Percentiles rank a stretch among this genome's conserved stretches.
These are phyloP conservation scores for Toxostoma redivivum DNA, from an alignment of 2,113 vertebrate genomes.

Conservation along the genomic window DNA sequence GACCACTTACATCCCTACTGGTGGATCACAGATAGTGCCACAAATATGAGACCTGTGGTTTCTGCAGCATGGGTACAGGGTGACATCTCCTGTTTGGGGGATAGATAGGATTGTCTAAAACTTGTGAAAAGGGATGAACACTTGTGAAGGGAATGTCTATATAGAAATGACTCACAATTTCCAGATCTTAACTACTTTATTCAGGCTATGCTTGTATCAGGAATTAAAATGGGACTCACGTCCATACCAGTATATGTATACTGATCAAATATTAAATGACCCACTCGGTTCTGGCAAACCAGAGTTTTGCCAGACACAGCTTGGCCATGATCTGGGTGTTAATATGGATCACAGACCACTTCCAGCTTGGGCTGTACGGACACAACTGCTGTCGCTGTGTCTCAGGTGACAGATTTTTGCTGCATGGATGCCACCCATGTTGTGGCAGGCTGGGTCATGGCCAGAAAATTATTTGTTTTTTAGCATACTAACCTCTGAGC, in stretches of 20 bases:
- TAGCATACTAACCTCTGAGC: not conserved
- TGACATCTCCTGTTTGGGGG: not conserved
- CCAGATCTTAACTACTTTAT: not conserved
- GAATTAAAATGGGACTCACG: not conserved
- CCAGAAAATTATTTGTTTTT: not conserved
- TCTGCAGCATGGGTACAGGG: not conserved
- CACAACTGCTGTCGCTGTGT: rapidly evolving
- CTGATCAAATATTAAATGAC: not conserved
- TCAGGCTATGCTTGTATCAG: not conserved
- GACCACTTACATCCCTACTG: not conserved
- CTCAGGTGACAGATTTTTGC: not conserved
- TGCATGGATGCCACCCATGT: not conserved
- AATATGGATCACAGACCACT: not conserved
- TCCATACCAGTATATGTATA: not conserved
- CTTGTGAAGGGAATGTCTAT: not conserved
- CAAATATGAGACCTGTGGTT: not conserved
- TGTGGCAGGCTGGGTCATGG: not conserved
- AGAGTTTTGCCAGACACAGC: not conserved
- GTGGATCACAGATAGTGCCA: not conserved
- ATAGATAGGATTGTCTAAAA: not conserved
- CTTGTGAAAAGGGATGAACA: not conserved
- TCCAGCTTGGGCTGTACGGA: not conserved
- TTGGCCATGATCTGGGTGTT: not conserved
- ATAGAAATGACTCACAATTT: not conserved
- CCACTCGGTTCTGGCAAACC: not conserved